Base-by-base conservation (phyloP, 2,888 invertebrate species). In the Hofmannophila pseudospretella region DNA sequence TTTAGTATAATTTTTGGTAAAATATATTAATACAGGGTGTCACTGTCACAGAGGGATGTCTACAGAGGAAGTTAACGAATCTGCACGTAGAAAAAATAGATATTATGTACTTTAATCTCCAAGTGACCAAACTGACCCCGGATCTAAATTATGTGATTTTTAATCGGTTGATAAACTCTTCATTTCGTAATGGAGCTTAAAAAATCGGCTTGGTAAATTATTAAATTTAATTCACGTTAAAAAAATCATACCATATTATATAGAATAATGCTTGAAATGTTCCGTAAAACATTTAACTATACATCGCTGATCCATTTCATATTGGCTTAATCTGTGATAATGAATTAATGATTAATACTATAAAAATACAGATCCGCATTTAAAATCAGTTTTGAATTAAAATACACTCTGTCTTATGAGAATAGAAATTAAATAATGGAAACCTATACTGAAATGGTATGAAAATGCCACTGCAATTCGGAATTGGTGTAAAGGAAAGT, bases 321-420 rank as follows among this genome's bases (percentile, higher is more conserved):
- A 74, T 78, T 75, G 77, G 80, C 82, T 81, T 81, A 67, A 79
- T 77, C 81, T 82, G 82, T 81, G 82, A 82, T 82, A n/a, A n/a
- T n/a, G n/a, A n/a, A n/a, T n/a, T n/a, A n/a, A 77, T 67, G 65
- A 62, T 61, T 23, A 23, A n/a, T 23, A 23, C 23, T 23, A 2
- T 23, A n/a, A 16, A 8, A 23, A 8, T 23, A 23, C 23, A 23
- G 7, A 5, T 23, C 4, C 23, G 23, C 23, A 23, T 23, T 23
- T n/a, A n/a, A n/a, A n/a, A n/a, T n/a, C n/a, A n/a, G n/a, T n/a
- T n/a, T n/a, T n/a, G n/a, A n/a, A n/a, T n/a, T n/a, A n/a, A n/a
- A n/a, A n/a, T n/a, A n/a, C n/a, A n/a, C n/a, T n/a, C n/a, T n/a
- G n/a, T n/a, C n/a, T n/a, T n/a, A n/a, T n/a, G n/a, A n/a, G n/a